Evolutionary conservation across 2,113 vertebrate species (phyloP).

Genomic region (Lamprotornis superbus): DNA sequence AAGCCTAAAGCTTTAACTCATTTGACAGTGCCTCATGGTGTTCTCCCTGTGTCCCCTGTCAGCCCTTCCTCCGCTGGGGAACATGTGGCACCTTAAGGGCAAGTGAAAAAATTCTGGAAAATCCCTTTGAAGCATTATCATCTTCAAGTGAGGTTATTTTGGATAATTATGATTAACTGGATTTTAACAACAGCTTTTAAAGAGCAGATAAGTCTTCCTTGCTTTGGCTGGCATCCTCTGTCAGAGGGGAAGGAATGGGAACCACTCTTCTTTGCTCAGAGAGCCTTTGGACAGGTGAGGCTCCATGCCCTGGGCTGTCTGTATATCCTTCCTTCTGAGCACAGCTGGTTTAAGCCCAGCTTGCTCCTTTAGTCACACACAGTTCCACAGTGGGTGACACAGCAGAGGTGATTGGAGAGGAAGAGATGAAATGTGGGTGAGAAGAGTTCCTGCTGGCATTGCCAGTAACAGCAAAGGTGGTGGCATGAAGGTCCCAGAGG

Average conservation of each 20-base stretch:
- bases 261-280: accelerated
- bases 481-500: not conserved
- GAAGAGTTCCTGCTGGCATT: not conserved
- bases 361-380: accelerated
- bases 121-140: not conserved
- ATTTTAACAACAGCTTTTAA: not conserved
- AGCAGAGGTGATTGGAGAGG: accelerated
- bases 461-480: not conserved
- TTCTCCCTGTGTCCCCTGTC: no score
- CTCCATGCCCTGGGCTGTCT: accelerated
- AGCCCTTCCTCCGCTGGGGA: not conserved
- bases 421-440: not conserved
- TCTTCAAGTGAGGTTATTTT: not conserved
- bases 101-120: not conserved
- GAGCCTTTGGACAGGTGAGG: accelerated
- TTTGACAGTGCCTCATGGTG: accelerated
- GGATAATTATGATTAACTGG: not conserved
- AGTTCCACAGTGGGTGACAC: not conserved
- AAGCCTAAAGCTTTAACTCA: not conserved
- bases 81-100: not conserved
- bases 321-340: not conserved
- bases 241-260: not conserved
- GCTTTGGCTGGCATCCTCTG: not conserved
- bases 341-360: not conserved
- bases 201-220: not conserved